Base-by-base conservation (phyloP, 2,888 invertebrate species). In the Craniophora ligustri region DNA sequence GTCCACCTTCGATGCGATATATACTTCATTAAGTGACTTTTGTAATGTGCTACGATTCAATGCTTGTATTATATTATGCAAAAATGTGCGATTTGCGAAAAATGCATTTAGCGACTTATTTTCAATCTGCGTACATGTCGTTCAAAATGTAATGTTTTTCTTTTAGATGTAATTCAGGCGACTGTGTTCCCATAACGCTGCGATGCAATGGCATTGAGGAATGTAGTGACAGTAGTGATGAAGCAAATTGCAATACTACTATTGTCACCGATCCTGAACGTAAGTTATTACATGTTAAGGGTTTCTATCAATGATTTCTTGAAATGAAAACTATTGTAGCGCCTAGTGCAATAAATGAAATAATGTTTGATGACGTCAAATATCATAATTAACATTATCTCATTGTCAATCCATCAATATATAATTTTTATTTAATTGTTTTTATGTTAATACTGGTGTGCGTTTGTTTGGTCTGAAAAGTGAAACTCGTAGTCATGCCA, bases 201-300 rank as follows among this genome's bases (percentile, higher is more conserved):
- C 80, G 82, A 8, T 96, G 96, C 84, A 95, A 96, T 83, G 91
- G 92, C 18, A 82, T 91, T 35, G 48, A 73, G 2, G 95, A 96
- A 78, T 96, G 96, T 71, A 18, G 65, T 5, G 95, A 95, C 77
- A 84, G 81, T 41, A 94, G 93, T 62, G 96, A 96, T 74, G 95
- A 95, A 74, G 53, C 55, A 0, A 71, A 88, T 56, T 95, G 94
- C 80, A 76, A 91, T 94, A 94, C 82, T 75, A 89, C 84, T 0
- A 74, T 84, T 60, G 70, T 59, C 2, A 56, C 88, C 0, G 62
- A 42, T 3, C 66, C 76, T 44, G 70, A 63, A 7, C 39, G 89
- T 89, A 71, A 67, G 82, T 69, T 23, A 11, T 3, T 42, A 6
- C 38, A n/a, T n/a, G n/a, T n/a, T n/a, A n/a, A n/a, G n/a, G n/a